These are phyloP conservation scores for Atractosteus spatula DNA, from an alignment of 2,113 vertebrate species.

Conservation along the genomic window DNA sequence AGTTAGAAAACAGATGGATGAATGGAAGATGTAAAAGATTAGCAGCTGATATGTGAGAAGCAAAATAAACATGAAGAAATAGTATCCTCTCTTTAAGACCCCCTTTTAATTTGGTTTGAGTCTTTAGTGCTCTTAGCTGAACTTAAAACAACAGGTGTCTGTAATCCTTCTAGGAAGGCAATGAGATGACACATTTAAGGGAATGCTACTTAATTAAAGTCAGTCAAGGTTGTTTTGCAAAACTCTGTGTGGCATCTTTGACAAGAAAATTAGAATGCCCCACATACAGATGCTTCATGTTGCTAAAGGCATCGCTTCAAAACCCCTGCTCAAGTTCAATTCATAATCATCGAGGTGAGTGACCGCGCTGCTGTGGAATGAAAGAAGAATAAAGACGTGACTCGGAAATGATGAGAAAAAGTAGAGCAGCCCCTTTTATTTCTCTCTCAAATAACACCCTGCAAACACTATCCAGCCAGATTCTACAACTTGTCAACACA, in stretches of 20 bases:
- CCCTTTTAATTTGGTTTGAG: not conserved
- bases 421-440: not conserved
- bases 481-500: too few species aligned
- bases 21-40: too few species aligned
- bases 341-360: not conserved
- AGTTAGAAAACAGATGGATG: too few species aligned
- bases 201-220: constrained; percentile 42
- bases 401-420: not conserved
- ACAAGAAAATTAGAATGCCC: not conserved
- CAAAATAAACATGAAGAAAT: too few species aligned
- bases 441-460: not conserved
- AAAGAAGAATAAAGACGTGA: too few species aligned
- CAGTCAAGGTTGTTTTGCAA: constrained; percentile 29
- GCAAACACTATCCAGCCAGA: not conserved
- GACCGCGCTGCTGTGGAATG: not conserved
- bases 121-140: not conserved
- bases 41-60: too few species aligned
- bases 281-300: not conserved
- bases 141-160: constrained; percentile 37
- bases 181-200: constrained; percentile 35
- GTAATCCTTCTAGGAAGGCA: constrained; percentile 31
- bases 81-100: not conserved
- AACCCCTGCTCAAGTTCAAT: not conserved
- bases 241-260: constrained; percentile 30
- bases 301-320: not conserved